Base-by-base conservation (phyloP, 1,140 invertebrate genomes). In the Drosophila bipectinata region DNA sequence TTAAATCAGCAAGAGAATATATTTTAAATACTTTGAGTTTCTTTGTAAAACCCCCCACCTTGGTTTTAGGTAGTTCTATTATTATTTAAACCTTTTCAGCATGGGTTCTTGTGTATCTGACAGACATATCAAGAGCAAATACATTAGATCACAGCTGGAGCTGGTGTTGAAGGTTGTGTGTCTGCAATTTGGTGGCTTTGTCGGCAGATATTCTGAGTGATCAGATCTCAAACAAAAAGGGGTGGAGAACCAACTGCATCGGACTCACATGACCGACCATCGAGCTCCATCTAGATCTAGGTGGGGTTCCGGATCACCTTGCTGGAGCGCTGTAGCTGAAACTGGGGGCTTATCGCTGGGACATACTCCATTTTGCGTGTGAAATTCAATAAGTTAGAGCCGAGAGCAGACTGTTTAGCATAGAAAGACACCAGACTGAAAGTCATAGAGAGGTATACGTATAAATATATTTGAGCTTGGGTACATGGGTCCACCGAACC, bases 361-460 rank as follows among this genome's bases (percentile, higher is more conserved):
- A 64, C 54, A 60, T 80, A 85, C 80, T 85, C 73, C 54, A 60
- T 85, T 87, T 85, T 87, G 82, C 82, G 83, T 87, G 82, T 87
- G 82, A 87, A 87, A 82, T 87, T 87, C 78, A 87, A 87, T 87
- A 76, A 87, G 75, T 76, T 66, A 62, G 39, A 47, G 55, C 56
- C 72, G 6, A 18, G 44, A 63, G 59, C 72, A 72, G 45, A 39
- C 73, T 76, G 72, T 56, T 76, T 76, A 76, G 73, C 77, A 75
- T 64, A 72, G 63, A 71, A 41, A 48, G 54, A 58, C 28, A 44
- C 14, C 15, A 21, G 41, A 14, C 8, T 12, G 41, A 44, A 44
- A 44, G 34, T 37, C 34, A 44, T 12, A 10, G 18, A 51, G 26
- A 49, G 34, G 9, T 18, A 41, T 7, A n/a, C 21, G 26, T 3